Evolutionary conservation across 2,888 invertebrate genomes (phyloP).

Genomic region (Sarcophaga rosellei): DNA sequence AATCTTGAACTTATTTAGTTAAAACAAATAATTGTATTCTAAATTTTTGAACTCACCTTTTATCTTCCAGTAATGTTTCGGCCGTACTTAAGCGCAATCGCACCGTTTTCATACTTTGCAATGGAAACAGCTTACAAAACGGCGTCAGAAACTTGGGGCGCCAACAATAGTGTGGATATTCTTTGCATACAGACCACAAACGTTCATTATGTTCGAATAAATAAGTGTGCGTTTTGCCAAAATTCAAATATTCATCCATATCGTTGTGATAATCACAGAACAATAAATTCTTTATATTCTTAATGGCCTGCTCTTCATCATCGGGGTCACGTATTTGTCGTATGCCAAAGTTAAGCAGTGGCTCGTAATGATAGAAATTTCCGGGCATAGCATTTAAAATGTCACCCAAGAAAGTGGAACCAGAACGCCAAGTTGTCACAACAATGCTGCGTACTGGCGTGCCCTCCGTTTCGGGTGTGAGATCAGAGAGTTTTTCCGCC

Average conservation of each 20-base stretch:
- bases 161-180: conserved; percentile 86
- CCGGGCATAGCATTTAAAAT: conserved; percentile 91
- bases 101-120: conserved; percentile 94
- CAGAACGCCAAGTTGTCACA: conserved; percentile 94
- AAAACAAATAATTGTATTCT: not conserved
- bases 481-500: conserved; percentile 85
- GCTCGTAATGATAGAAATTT: conserved; percentile 95
- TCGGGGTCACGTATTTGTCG: conserved; percentile 90
- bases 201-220: conserved; percentile 92
- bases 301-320: conserved; percentile 85
- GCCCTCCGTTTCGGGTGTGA: conserved; percentile 86
- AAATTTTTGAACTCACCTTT: conserved; percentile 83
- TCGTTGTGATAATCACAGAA: conserved; percentile 87
- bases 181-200: conserved; percentile 90
- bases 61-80: conserved; percentile 87
- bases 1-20: no score
- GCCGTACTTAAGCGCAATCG: conserved; percentile 88
- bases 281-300: conserved; percentile 87
- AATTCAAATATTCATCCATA: conserved; percentile 89
- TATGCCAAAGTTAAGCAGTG: conserved; percentile 91
- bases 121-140: conserved; percentile 92
- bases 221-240: conserved; percentile 89
- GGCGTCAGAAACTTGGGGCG: conserved; percentile 87
- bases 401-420: conserved; percentile 94
- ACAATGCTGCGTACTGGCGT: conserved; percentile 89